Conservation (phyloP, 2,888 invertebrate genomes). For the Adineta ricciae region DNA sequence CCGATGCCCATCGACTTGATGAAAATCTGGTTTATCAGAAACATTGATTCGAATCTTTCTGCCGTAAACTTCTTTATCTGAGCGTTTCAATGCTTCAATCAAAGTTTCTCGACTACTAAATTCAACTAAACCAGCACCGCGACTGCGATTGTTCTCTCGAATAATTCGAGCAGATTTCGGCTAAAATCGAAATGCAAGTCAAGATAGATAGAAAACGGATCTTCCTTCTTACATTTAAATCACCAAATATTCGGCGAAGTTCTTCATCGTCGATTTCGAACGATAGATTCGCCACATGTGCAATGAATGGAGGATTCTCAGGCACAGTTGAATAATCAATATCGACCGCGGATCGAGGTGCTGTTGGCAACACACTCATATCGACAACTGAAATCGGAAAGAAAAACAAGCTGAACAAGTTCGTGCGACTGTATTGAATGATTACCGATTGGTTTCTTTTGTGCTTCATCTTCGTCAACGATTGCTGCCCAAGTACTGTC, state of each 20-base stretch:
- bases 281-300: conserved; percentile 79
- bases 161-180: conserved; percentile 57
- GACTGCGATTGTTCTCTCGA: conserved; percentile 66
- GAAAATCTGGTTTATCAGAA: background rate
- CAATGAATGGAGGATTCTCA: conserved; percentile 70
- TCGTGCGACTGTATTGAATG: background rate
- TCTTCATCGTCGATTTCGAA: conserved; percentile 80
- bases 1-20: background rate
- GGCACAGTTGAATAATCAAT: conserved; percentile 71
- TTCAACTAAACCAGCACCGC: conserved; percentile 83
- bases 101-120: conserved; percentile 75
- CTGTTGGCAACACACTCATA: conserved; percentile 67
- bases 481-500: conserved; percentile 35
- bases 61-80: conserved; percentile 58
- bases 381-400: conserved; percentile 38
- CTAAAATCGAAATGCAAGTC: too few relatives aligned
- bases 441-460: conserved; percentile 56
- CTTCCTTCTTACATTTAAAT: too few relatives aligned
- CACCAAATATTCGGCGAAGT: conserved; percentile 61
- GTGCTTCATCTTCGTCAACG: conserved; percentile 63
- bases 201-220: too few relatives aligned
- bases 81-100: conserved; percentile 65
- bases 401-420: too few relatives aligned
- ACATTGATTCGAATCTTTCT: conserved; percentile 4
- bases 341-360: conserved; percentile 73